Evolutionary conservation across 2,113 vertebrate genomes (phyloP), one percentile per base, ranked within the genome.

Genomic region (Promerops cafer): DNA sequence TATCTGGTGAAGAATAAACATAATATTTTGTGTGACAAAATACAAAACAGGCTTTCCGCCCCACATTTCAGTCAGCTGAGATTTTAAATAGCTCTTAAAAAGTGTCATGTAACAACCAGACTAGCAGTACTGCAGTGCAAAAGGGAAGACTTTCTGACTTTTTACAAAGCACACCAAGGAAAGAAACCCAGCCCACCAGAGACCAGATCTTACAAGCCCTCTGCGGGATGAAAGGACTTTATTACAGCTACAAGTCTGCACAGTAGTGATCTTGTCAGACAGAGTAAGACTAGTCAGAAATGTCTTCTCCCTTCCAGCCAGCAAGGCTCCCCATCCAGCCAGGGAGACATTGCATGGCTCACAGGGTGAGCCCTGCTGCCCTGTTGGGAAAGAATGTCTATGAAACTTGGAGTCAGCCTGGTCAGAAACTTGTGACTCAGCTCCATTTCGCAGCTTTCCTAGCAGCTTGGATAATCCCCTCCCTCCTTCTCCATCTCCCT

Each of bases 1-100:
- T 83, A 75, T 70, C 31, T 94, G 93, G 79, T 28, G 40, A 90
- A 90, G 54, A 66, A 76, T 66, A 96, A 96, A 92, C 74, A 82
- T 31, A 90, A 56, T 70, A 84, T 75, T 83, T 79, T 66, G 74
- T 64, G 45, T 33, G 72, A 70, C 18, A 28, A 94, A 96, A 95
- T 77, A 69, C n/a, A 52, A 93, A 95, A 69, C 92, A 95, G 49
- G 27, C 11, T 37, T 94, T 30, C 18, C 2, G 6, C 42, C 16
- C 11, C 20, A 24, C 24, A 20, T 64, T 85, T 90, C 49, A 87
- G 78, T 71, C 81, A 84, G 57, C 42, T 81, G 65, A 84, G 71
- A 60, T 81, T 83, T 87, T 75, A 90, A 94, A 91, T 53, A 79
- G 69, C 65, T 77, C 74, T 83, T 92, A 2, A 64, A 95, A 89